Evolutionary conservation across 1,140 invertebrate genomes (phyloP), one percentile per base, ranked within the genome.

Genomic region (Musca domestica): DNA sequence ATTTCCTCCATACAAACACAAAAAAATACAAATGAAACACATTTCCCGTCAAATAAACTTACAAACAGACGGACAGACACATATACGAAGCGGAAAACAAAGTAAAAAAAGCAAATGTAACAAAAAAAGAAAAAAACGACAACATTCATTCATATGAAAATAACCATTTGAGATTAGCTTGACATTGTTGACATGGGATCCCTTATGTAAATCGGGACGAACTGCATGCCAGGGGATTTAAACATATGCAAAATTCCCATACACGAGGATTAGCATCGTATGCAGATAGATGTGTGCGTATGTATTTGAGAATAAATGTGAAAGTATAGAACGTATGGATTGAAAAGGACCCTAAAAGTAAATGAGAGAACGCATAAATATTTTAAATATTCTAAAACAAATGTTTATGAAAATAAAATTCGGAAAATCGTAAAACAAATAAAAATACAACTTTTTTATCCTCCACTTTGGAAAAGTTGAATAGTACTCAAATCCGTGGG

Each of bases 121-220:
- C 10, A 3, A 2, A 22, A 51, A 51, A 51, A 5, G 48, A 51
- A 51, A 19, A 51, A n/a, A 56, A 58, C 25, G 30, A 51, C 48
- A 56, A 58, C 25, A 58, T 27, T 61, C 56, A 34, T 56, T 34
- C 56, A 34, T 61, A 61, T 61, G 17, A 61, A 61, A 61, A 61
- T 61, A 61, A 41, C 56, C 27, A 61, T 61, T 61, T 61, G 56
- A 61, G 56, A 61, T 61, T 61, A 61, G 56, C 56, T 61, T 61
- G 56, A 61, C 56, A 61, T 61, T 61, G 56, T 61, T 61, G 56
- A 61, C 56, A 61, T 61, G 34, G 56, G 27, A 61, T 61, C 56
- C 56, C 56, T 61, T 61, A 61, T 61, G 56, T 61, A 61, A 61
- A 61, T 61, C 56, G 30, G 41, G 30, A 61, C 56, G 56, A 61